These are phyloP conservation scores for Gari tellinella DNA, from an alignment of 2,888 invertebrate genomes.

Conservation along the genomic window DNA sequence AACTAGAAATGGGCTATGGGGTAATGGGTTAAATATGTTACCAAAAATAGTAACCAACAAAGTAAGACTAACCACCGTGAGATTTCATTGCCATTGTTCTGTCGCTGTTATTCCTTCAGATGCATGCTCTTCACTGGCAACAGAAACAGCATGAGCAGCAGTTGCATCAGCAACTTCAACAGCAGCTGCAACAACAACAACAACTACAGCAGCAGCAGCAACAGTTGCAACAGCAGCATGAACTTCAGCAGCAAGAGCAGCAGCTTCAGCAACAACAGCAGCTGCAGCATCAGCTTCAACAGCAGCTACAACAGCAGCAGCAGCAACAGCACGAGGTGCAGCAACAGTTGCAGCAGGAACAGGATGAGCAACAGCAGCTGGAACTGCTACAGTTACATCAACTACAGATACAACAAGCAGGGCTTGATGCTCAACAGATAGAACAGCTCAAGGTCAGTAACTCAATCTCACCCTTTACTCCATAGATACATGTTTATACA, in stretches of 20 bases:
- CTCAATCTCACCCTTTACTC: too few relatives aligned
- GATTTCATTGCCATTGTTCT: too few relatives aligned
- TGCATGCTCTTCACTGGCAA: constrained; percentile 60
- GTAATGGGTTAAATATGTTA: too few relatives aligned
- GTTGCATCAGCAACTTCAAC: constrained; percentile 67
- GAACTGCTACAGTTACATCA: constrained; percentile 63
- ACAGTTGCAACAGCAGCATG: constrained; percentile 53
- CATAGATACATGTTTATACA: too few relatives aligned
- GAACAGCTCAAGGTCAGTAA: constrained; percentile 66
- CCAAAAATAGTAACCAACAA: too few relatives aligned
- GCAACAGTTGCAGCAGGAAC: constrained; percentile 59
- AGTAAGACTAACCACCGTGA: too few relatives aligned
- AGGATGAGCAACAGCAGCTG: constrained; percentile 61
- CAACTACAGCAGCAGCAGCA: constrained; percentile 52
- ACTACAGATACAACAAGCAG: constrained; percentile 33
- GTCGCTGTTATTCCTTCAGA: constrained; percentile 34
- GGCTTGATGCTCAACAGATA: constrained; percentile 50
- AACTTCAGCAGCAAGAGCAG: constrained; percentile 58
- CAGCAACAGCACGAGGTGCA: constrained; percentile 58
- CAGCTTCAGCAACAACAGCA: constrained; percentile 49
- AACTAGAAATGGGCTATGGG: too few relatives aligned
- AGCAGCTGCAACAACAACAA: constrained; percentile 59
- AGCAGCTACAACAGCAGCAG: constrained; percentile 45
- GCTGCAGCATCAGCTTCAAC: constrained; percentile 45
- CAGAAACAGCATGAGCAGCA: constrained; percentile 64